Evolutionary conservation across 2,888 invertebrate species (phyloP).

Genomic region (Arenicola marina): DNA sequence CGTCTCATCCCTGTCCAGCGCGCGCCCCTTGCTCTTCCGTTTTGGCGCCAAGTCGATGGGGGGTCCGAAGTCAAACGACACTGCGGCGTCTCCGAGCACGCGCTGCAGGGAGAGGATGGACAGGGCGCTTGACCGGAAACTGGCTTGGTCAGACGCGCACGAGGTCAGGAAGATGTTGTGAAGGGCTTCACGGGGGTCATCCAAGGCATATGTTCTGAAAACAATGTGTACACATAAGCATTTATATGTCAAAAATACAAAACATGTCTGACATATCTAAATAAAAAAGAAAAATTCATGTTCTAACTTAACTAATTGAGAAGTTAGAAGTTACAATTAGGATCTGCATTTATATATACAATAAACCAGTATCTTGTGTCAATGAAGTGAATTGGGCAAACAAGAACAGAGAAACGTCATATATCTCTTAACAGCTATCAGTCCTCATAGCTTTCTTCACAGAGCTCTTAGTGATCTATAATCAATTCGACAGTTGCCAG

Average conservation of each 20-base stretch:
- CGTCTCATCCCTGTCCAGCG: neutral
- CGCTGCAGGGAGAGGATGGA: neutral
- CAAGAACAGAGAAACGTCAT: too few relatives aligned
- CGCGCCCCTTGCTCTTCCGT: constrained; percentile 4
- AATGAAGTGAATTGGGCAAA: too few relatives aligned
- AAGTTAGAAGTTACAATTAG: too few relatives aligned
- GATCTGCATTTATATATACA: too few relatives aligned
- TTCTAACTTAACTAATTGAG: too few relatives aligned
- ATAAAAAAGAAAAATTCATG: neutral
- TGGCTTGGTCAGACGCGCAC: neutral
- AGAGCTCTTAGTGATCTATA: too few relatives aligned
- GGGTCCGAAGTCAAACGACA: constrained; percentile 82
- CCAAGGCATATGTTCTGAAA: constrained; percentile 11
- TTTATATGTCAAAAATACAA: neutral
- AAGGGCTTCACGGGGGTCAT: neutral
- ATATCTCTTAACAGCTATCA: too few relatives aligned
- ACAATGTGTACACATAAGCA: neutral
- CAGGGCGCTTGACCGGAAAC: neutral
- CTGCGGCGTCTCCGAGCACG: constrained; percentile 80
- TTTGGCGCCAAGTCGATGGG: constrained; percentile 50
- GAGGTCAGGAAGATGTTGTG: too few relatives aligned
- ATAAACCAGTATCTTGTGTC: too few relatives aligned
- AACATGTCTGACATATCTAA: neutral
- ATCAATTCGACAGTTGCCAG: too few relatives aligned
- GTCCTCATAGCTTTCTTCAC: too few relatives aligned